Conservation (phyloP, 2,113 vertebrate species). For the Pycnonotus jocosus region DNA sequence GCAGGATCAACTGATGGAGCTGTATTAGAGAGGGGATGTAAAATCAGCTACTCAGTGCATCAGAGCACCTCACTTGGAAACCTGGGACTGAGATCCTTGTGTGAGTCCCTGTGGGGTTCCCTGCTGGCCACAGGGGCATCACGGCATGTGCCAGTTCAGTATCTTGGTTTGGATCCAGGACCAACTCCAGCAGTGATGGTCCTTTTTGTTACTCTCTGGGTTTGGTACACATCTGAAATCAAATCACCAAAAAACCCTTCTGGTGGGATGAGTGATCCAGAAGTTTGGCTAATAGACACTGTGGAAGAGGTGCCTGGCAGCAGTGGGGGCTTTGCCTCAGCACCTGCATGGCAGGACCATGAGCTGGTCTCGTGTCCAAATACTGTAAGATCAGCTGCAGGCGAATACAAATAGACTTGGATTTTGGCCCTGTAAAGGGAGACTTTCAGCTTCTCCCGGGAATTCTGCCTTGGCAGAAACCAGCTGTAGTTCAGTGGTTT, state of each 20-base stretch:
- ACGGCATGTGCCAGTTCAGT: neutral
- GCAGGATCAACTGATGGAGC: neutral
- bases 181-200: rapidly evolving
- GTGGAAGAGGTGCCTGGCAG: neutral
- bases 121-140: neutral
- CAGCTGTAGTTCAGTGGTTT: neutral
- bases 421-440: neutral
- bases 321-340: neutral
- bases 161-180: neutral
- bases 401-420: neutral
- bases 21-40: neutral
- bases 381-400: neutral
- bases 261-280: neutral
- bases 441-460: neutral
- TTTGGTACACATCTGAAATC: neutral
- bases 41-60: neutral
- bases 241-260: neutral
- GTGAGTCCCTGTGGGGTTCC: neutral
- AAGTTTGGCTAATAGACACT: rapidly evolving
- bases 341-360: rapidly evolving
- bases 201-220: neutral
- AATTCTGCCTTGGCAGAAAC: neutral
- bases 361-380: rapidly evolving
- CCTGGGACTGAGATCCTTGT: neutral
- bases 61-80: neutral